Evolutionary conservation across 2,113 vertebrate species (phyloP).

Genomic region (Pluvialis apricaria): DNA sequence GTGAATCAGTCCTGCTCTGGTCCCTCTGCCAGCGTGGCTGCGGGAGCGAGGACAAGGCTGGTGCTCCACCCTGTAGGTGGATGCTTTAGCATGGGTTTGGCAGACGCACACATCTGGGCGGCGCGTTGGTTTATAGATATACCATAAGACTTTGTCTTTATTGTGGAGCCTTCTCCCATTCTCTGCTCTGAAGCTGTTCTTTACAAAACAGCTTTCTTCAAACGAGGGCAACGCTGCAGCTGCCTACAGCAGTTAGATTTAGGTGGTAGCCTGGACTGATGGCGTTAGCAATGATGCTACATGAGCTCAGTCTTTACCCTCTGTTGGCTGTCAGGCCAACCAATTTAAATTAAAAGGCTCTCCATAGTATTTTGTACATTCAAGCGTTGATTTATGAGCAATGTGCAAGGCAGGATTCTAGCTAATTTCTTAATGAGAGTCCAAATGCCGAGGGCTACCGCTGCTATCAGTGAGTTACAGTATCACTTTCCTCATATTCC

Average conservation of each 20-base stretch:
- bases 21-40: not conserved
- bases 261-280: not conserved
- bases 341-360: not conserved
- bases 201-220: not conserved
- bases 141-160: not conserved
- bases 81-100: not conserved
- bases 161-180: not conserved
- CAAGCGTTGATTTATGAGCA: not conserved
- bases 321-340: not conserved
- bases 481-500: not conserved
- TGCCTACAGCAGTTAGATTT: not conserved
- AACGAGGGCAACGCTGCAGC: not conserved
- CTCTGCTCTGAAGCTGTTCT: not conserved
- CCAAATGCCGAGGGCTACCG: not conserved
- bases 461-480: not conserved
- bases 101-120: not conserved
- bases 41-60: fast-evolving
- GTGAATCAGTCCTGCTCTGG: fast-evolving
- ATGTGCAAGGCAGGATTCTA: not conserved
- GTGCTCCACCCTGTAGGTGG: not conserved
- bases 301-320: not conserved
- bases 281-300: not conserved
- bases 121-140: fast-evolving
- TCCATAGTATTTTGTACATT: not conserved
- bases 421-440: not conserved